Percentiles rank a stretch among this genome's conserved stretches.
Conservation (phyloP, 2,888 invertebrate species). For the Pandemis heparana region DNA sequence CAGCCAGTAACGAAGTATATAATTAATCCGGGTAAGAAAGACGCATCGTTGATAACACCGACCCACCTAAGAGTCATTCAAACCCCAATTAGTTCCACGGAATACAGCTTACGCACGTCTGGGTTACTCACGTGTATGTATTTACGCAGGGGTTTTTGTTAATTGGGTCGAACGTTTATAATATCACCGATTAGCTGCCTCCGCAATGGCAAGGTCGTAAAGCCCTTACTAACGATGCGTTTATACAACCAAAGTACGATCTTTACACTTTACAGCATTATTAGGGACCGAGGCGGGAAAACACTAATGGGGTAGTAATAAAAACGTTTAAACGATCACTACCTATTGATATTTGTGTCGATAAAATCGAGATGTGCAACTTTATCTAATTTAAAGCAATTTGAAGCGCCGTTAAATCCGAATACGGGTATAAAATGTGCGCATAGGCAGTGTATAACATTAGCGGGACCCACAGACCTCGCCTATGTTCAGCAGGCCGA, state of each 20-base stretch:
- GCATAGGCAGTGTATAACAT: slow-evolving; percentile 34
- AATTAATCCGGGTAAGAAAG: slow-evolving; percentile 1
- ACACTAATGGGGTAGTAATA: not conserved
- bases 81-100: slow-evolving; percentile 31
- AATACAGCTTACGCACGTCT: slow-evolving; percentile 31
- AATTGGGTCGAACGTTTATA: slow-evolving; percentile 38
- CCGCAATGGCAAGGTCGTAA: slow-evolving; percentile 21
- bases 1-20: not conserved
- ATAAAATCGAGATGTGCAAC: not conserved
- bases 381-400: slow-evolving; percentile 6
- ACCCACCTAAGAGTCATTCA: slow-evolving; percentile 8
- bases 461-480: slow-evolving; percentile 52
- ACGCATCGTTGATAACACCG: slow-evolving; percentile 16
- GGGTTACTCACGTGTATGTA: not conserved
- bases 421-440: slow-evolving; percentile 19
- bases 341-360: not conserved
- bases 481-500: slow-evolving; percentile 56
- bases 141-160: slow-evolving; percentile 24
- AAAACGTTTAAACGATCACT: not conserved
- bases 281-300: not conserved
- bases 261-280: slow-evolving; percentile 17
- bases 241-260: slow-evolving; percentile 19
- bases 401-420: slow-evolving; percentile 2
- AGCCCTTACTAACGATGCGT: slow-evolving; percentile 14
- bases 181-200: slow-evolving; percentile 24